Percentiles rank a stretch among this genome's conserved stretches.
Evolutionary conservation across 2,113 vertebrate genomes (phyloP).

Genomic region (Eurystomus gularis): DNA sequence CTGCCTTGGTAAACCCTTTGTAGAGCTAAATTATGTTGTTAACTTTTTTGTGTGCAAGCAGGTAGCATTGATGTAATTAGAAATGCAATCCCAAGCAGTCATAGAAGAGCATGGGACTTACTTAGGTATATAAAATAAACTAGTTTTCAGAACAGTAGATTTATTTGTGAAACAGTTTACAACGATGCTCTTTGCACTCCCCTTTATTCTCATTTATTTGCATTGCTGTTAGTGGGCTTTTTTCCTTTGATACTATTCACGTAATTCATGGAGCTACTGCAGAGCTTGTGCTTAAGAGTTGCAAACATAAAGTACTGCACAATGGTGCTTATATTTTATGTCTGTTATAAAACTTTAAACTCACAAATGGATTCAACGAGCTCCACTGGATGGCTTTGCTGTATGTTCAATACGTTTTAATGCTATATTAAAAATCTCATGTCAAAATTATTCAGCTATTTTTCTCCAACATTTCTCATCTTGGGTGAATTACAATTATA

Average conservation of each 20-base stretch:
- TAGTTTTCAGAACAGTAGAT: not conserved
- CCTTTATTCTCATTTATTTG: not conserved
- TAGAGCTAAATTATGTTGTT: not conserved
- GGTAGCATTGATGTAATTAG: not conserved
- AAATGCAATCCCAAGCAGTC: not conserved
- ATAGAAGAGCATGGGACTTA: not conserved
- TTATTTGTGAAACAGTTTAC: not conserved
- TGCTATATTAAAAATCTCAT: not conserved
- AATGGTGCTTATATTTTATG: not conserved
- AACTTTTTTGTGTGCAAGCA: not conserved
- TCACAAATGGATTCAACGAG: slow-evolving; percentile 16
- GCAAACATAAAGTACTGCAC: not conserved
- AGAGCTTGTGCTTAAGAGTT: not conserved
- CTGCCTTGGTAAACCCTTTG: not conserved
- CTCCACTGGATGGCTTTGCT: not conserved
- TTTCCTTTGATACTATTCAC: not conserved
- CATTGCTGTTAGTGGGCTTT: not conserved
- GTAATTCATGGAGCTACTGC: not conserved
- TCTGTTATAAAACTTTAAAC: slow-evolving; percentile 17
- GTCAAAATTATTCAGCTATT: not conserved
- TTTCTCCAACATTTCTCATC: not conserved
- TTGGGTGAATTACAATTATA: not conserved
- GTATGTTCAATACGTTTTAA: not conserved
- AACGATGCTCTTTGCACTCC: not conserved
- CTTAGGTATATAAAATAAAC: not conserved